Base-by-base conservation (phyloP, 2,113 vertebrate genomes). In the Rhabdomys dilectus region DNA sequence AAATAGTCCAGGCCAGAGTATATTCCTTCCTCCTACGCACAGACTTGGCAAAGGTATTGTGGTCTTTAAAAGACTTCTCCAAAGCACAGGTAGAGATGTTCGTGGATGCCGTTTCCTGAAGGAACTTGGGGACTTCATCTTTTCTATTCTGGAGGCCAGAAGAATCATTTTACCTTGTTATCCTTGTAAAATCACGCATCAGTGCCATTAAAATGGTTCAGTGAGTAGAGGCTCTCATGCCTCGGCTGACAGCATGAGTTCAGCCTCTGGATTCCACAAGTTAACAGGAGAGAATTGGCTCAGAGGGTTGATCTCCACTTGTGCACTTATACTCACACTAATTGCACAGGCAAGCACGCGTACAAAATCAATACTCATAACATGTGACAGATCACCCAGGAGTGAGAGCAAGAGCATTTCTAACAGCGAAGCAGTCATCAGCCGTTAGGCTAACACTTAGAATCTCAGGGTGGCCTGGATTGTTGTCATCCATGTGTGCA, bases 61-160 rank as follows among this genome's bases (percentile, higher is more conserved):
- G 58, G 70, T 62, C 92, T 90, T 96, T 51, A 66, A 94, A 90
- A 91, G 22, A 64, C 34, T 91, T 85, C n/a, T 88, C 70, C 77
- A 80, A 60, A 78, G 48, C 64, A 51, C 2, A 8, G 15, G 8
- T 75, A 26, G 78, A 95, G 91, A 39, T 77, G 62, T 66, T 91
- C 34, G 19, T 16, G 62, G 64, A 31, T 48, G 39, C 17, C 36
- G 1, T 58, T 19, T 91, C 76, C 16, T 12, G 10, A 16, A 93
- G 72, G 70, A n/a, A 24, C 62, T 90, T n/a, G 42, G 53, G 60
- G 75, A 70, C 60, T 51, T 60, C 60, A 77, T 21, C 72, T 62
- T 93, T 85, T 45, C 82, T 81, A 68, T 95, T 96, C 86, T 75
- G 24, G 45, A 86, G 36, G 80, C n/a, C 85, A 24, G 31, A 72